These are phyloP conservation scores for Poecilia wingei DNA, from an alignment of 2,797 vertebrate species.

Conservation along the genomic window DNA sequence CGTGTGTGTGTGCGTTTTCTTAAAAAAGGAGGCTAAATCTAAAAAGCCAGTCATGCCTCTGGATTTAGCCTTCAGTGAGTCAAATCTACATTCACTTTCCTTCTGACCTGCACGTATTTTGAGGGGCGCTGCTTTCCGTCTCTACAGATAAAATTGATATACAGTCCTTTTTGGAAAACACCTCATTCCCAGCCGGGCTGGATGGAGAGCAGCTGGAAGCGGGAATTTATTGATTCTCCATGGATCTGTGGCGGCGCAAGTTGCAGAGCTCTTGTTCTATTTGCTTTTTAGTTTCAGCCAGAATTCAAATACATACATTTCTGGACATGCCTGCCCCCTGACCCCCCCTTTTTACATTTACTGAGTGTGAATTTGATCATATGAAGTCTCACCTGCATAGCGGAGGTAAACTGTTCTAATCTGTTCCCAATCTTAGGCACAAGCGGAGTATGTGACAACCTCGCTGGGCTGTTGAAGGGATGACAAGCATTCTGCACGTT, in stretches of 20 bases:
- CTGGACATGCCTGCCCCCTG: not conserved
- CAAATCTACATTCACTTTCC: not conserved
- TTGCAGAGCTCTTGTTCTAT: not conserved
- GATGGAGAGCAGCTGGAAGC: not conserved
- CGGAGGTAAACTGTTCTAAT: constrained; percentile 92
- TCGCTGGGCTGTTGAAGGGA: constrained; percentile 73
- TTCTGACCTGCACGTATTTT: not conserved
- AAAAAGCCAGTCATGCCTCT: not conserved
- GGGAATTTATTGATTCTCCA: not conserved
- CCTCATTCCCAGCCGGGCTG: not conserved
- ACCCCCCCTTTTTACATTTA: not conserved
- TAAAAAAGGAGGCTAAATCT: not conserved
- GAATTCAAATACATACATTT: not conserved
- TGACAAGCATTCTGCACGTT: constrained; percentile 6
- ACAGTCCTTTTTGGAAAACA: too few relatives aligned
- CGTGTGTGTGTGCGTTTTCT: too few relatives aligned
- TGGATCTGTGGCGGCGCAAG: too few relatives aligned
- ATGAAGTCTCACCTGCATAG: constrained; percentile 82
- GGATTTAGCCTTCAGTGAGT: not conserved
- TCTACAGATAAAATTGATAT: not conserved
- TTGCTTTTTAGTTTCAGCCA: not conserved
- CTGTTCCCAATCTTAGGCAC: constrained; percentile 95
- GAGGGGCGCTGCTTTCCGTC: too few relatives aligned
- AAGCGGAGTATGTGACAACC: constrained; percentile 85
- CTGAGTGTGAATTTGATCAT: not conserved